Base-by-base conservation (phyloP, 2,797 vertebrate genomes). In the Salmo trutta region DNA sequence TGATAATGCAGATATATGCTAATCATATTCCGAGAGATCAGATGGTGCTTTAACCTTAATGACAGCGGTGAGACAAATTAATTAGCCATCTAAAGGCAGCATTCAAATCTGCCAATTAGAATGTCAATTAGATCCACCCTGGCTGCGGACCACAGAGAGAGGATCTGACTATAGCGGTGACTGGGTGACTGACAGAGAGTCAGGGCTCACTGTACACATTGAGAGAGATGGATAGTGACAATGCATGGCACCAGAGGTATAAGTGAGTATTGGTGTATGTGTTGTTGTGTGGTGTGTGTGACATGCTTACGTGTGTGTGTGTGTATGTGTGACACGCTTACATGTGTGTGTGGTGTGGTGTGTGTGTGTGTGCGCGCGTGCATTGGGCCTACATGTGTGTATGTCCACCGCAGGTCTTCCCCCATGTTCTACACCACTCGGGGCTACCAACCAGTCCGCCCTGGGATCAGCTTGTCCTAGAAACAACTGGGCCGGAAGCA, bases 71-170 rank as follows among this genome's bases (percentile, higher is more conserved):
- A 94, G 93, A 94, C 93, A 93, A 94, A 94, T 94, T 95, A 94
- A 95, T 95, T 94, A 94, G 92, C 91, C 91, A 88, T 92, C 93
- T 91, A 92, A 93, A 91, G 91, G 89, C 91, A 75, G 90, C 93
- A 92, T 93, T 94, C 90, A 93, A 94, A 94, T 93, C 94, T 93
- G 92, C 94, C 94, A 94, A 94, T 94, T 94, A 94, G 90, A 93
- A 92, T 94, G 94, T 94, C 93, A 94, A 94, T 94, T 94, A 94
- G 92, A 92, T 93, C 91, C 89, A 89, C 90, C 80, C 86, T 69
- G 82, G 89, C 88, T 90, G 88, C 41, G 82, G 29, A 79, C 84
- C 54, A 66, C 85, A 72, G 75, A 81, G 83, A 78, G 71, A 85
- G 59, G 14, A 27, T 17, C 21, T 51, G 47, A 17, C 71, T 52